Conservation (phyloP, 2,797 vertebrate species). For the Eulemur mongoz region DNA sequence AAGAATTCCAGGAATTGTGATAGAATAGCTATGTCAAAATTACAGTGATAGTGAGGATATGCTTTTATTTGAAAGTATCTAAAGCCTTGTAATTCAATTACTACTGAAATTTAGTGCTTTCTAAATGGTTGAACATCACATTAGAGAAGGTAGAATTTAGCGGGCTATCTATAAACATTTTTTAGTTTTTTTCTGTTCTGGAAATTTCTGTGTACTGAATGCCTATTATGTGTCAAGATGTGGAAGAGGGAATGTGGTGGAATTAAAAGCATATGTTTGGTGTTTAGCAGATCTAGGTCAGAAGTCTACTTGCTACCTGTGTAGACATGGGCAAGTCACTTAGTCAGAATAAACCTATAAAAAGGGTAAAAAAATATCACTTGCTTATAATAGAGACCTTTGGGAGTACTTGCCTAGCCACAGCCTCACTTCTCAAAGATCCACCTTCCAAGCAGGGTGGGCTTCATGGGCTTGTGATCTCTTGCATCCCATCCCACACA, state of each 20-base stretch:
- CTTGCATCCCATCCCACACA: not conserved
- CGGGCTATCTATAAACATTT: not conserved
- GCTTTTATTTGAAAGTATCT: slow-evolving; percentile 41
- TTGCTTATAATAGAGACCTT: not conserved
- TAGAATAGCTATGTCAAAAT: not conserved
- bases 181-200: slow-evolving; percentile 22
- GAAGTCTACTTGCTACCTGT: not conserved
- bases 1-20: slow-evolving; percentile 40
- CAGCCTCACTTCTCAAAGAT: not conserved
- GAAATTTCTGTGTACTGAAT: not conserved
- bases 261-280: not conserved
- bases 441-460: too few species aligned
- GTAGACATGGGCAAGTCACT: not conserved
- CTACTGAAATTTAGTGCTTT: slow-evolving; percentile 51
- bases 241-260: not conserved
- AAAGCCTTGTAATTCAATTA: slow-evolving; percentile 5
- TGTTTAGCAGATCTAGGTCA: not conserved
- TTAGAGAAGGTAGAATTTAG: slow-evolving; percentile 16
- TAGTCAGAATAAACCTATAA: not conserved
- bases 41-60: not conserved
- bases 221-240: not conserved
- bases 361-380: not conserved
- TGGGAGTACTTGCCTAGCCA: not conserved
- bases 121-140: not conserved
- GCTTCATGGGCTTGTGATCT: not conserved